A percentile compares a stretch with the other conserved stretches of the same genome.
These are phyloP conservation scores for Corvus hawaiiensis DNA, from an alignment of 2,113 vertebrate genomes.

Conservation along the genomic window DNA sequence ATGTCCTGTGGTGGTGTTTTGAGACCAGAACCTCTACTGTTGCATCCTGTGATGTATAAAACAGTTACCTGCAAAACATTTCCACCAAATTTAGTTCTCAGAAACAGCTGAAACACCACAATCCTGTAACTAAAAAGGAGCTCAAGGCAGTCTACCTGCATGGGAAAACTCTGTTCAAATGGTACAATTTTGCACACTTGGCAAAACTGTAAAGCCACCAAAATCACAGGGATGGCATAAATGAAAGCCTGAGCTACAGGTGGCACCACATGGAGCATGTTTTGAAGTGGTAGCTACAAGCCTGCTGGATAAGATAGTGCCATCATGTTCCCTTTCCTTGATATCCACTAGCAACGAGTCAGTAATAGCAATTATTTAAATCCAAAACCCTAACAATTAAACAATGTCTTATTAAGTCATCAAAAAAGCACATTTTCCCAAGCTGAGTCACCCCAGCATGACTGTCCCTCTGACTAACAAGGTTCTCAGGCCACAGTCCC, in stretches of 20 bases:
- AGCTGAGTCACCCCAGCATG: constrained; percentile 6
- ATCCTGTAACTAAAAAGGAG: background rate
- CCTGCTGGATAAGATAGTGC: background rate
- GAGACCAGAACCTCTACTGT: background rate
- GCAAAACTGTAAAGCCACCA: background rate
- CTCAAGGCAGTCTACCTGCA: background rate
- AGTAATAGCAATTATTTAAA: background rate
- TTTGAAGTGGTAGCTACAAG: background rate
- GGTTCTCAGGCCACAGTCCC: background rate
- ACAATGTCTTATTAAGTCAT: background rate
- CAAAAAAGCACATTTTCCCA: background rate
- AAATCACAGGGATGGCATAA: background rate
- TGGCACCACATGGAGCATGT: background rate
- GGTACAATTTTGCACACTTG: background rate
- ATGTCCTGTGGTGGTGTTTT: background rate
- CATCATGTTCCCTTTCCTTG: background rate
- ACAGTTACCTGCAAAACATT: background rate
- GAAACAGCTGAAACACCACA: background rate
- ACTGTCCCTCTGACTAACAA: constrained; percentile 32
- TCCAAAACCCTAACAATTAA: background rate
- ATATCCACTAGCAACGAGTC: background rate
- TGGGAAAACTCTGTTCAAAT: background rate
- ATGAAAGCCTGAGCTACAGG: background rate
- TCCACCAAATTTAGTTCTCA: background rate
- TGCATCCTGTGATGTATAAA: rapidly evolving